Conservation (phyloP, 2,888 invertebrate genomes). For the Temnothorax unifasciatus region DNA sequence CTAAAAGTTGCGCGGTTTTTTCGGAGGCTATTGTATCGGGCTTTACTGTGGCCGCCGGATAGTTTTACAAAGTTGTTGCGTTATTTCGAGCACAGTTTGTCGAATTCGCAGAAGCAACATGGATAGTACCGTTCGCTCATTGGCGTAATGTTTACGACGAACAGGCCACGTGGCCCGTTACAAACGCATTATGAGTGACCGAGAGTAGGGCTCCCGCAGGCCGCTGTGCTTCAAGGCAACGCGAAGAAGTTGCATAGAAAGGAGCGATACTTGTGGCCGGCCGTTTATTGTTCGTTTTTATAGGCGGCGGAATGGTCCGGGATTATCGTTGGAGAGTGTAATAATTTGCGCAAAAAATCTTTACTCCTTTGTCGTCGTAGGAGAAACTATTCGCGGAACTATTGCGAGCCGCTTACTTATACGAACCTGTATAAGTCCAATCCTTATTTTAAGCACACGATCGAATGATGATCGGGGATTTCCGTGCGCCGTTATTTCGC, state of each 20-base stretch:
- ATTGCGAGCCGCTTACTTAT: conserved; percentile 26
- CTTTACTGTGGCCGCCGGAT: conserved; percentile 17
- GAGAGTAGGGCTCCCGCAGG: conserved; percentile 33
- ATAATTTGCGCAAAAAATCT: conserved; percentile 71
- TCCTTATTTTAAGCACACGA: background rate
- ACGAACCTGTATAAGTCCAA: conserved; percentile 1
- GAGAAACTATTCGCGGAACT: conserved; percentile 64
- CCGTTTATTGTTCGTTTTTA: conserved; percentile 70
- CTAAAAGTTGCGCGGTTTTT: background rate
- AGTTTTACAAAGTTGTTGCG: conserved; percentile 45
- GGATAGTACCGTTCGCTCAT: conserved; percentile 63
- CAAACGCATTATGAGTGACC: conserved; percentile 55
- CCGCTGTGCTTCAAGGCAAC: conserved; percentile 66
- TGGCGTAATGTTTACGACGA: conserved; percentile 67
- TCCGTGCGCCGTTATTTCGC: conserved; percentile 8
- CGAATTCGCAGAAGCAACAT: conserved; percentile 66
- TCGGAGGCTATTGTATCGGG: background rate
- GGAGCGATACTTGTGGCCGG: conserved; percentile 64
- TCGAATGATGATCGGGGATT: conserved; percentile 1
- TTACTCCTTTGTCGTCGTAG: conserved; percentile 52
- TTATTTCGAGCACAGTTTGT: conserved; percentile 61
- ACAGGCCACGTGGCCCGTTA: conserved; percentile 73
- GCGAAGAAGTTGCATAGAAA: conserved; percentile 74
- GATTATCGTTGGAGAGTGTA: conserved; percentile 65
- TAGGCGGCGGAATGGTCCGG: conserved; percentile 59